Evolutionary conservation across 1,140 invertebrate genomes (phyloP).

Genomic region (Nomia melanderi): DNA sequence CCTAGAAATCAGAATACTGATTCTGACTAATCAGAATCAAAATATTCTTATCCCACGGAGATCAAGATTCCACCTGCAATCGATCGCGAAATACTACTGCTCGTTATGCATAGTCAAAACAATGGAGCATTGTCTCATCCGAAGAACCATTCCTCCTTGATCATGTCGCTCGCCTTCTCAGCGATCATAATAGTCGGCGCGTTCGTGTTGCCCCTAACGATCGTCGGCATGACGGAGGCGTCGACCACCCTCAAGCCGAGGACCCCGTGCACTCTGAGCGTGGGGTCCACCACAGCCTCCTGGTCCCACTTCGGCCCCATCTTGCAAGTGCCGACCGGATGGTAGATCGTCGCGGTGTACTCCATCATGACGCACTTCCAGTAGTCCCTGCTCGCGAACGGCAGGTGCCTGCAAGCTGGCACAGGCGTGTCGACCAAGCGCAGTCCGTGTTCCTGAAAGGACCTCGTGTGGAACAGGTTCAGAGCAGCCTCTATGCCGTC

Average conservation of each 20-base stretch:
- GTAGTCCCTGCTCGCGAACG: slow-evolving; percentile 82
- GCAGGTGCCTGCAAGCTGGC: slow-evolving; percentile 68
- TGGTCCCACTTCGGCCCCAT: slow-evolving; percentile 87
- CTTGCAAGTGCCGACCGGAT: slow-evolving; percentile 88
- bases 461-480: slow-evolving; percentile 59
- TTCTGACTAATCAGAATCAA: too few relatives aligned
- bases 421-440: slow-evolving; percentile 61
- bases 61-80: too few relatives aligned
- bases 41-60: too few relatives aligned
- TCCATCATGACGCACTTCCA: slow-evolving; percentile 85
- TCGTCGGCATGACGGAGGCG: slow-evolving; percentile 90
- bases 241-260: slow-evolving; percentile 88
- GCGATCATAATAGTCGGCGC: slow-evolving; percentile 90
- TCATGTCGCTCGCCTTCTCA: slow-evolving; percentile 87
- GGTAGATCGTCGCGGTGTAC: slow-evolving; percentile 85
- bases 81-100: too few relatives aligned
- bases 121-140: too few relatives aligned
- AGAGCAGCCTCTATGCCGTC: slow-evolving; percentile 76
- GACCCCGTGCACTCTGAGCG: slow-evolving; percentile 86
- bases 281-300: slow-evolving; percentile 85
- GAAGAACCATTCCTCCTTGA: slow-evolving; percentile 67
- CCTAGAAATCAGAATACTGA: too few relatives aligned
- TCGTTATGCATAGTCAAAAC: too few relatives aligned
- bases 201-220: slow-evolving; percentile 88
- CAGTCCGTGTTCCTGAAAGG: slow-evolving; percentile 64